phyloP scores from a whole-genome alignment of 2,113 vertebrate genomes.

The Varanus salvator region DNA sequence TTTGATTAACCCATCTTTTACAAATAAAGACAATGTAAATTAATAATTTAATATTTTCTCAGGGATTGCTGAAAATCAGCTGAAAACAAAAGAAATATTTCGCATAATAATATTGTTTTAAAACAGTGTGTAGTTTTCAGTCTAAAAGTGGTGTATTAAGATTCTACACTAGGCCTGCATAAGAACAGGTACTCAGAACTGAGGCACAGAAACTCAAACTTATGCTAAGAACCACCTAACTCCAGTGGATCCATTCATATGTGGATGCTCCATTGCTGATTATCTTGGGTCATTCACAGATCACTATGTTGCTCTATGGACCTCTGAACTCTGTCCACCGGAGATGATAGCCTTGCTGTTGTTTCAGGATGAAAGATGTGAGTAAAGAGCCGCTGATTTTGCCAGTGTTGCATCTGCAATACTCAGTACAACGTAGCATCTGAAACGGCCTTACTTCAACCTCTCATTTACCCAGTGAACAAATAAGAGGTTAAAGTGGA shows the following conservation, averaged over 20 bases:
- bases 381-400: slow-evolving; percentile 36
- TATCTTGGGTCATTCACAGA: slow-evolving; percentile 35
- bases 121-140: neutral
- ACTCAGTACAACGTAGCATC: slow-evolving; percentile 16
- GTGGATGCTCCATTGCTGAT: slow-evolving; percentile 16
- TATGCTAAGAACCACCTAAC: neutral
- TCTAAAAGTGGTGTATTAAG: neutral
- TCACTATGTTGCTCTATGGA: slow-evolving; percentile 38
- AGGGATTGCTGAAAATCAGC: neutral
- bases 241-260: slow-evolving; percentile 14
- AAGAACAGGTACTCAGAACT: neutral
- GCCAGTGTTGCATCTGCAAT: slow-evolving; percentile 23
- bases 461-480: slow-evolving; percentile 15
- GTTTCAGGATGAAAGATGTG: slow-evolving; percentile 33
- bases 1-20: neutral
- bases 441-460: neutral
- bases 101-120: neutral
- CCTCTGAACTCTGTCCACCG: slow-evolving; percentile 21
- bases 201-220: neutral
- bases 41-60: neutral
- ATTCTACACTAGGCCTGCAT: neutral
- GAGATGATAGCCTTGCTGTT: slow-evolving; percentile 32
- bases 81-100: neutral
- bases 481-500: slow-evolving; percentile 21
- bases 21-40: neutral